Conservation (phyloP, 2,797 vertebrate species). For the Melanotaenia trifasciata region DNA sequence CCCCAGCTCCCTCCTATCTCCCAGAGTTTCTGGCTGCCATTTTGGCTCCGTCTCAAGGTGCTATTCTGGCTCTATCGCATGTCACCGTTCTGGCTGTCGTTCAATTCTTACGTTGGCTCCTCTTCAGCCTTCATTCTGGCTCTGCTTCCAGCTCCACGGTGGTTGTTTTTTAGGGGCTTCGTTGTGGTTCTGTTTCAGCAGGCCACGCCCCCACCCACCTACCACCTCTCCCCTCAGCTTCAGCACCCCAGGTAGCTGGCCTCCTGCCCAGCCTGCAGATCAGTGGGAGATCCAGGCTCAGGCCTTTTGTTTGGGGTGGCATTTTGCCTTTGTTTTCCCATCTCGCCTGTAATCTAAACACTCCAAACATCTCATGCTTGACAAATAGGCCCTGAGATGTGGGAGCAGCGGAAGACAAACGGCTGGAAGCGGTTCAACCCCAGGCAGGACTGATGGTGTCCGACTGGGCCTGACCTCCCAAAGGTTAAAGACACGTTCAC, state of each 20-base stretch:
- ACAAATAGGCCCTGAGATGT: constrained; percentile 82
- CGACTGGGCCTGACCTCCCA: constrained; percentile 85
- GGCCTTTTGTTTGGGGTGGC: constrained; percentile 84
- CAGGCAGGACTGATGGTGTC: constrained; percentile 84
- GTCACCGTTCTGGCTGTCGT: constrained; percentile 78
- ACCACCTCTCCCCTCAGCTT: constrained; percentile 58
- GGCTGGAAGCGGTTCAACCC: constrained; percentile 82
- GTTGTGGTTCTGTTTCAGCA: constrained; percentile 80
- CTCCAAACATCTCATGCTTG: constrained; percentile 83
- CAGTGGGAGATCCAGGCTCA: constrained; percentile 80
- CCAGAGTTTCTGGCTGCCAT: constrained; percentile 76
- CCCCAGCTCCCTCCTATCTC: constrained; percentile 61
- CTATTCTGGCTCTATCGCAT: constrained; percentile 80
- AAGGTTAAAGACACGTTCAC: constrained; percentile 88
- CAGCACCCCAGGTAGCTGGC: constrained; percentile 85
- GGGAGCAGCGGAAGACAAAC: constrained; percentile 82
- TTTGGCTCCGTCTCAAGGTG: constrained; percentile 79
- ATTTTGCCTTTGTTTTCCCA: constrained; percentile 86
- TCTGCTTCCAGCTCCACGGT: constrained; percentile 72
- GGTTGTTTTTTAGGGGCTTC: constrained; percentile 73
- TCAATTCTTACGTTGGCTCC: constrained; percentile 77
- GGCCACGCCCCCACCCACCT: constrained; percentile 13
- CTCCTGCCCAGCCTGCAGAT: constrained; percentile 77
- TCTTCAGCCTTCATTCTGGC: constrained; percentile 78
- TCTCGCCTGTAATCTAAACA: constrained; percentile 86